Evolutionary conservation across 2,797 vertebrate genomes (phyloP), one percentile per base, ranked within the genome.

Genomic region (Hirundo rustica): DNA sequence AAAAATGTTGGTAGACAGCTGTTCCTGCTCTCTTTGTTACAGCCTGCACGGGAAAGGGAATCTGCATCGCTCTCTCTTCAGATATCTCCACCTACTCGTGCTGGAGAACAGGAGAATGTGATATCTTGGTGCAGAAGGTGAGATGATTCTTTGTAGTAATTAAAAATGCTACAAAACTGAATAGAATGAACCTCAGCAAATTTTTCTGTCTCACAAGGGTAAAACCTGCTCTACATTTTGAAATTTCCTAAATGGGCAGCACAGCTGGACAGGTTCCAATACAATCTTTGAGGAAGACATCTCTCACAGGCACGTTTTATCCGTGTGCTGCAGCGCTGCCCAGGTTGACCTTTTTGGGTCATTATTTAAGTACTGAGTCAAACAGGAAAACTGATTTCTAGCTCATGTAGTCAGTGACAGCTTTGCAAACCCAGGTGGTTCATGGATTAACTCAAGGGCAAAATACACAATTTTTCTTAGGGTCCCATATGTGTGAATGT

Each of bases 241-340:
- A 75, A 78, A 61, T 21, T 44, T 50, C 16, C 18, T 32, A 68
- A 80, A 40, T 64, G 54, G 70, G 8, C 40, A n/a, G 20, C 23
- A 25, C 32, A 23, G 15, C 42, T 58, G 40, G 22, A 18, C 17
- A 55, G 4, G 34, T 67, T 57, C 47, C 4, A 13, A 34, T 51
- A 8, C 36, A 40, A 3, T 45, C 36, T 78, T n/a, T 44, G 44
- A 75, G 42, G 60, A 75, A 42, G 40, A 1, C 17, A 2, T 6
- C 22, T 61, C 16, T 45, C 1, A 0, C 25, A 17, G 47, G 42
- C 29, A 13, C 0, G 0, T 68, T 57, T 48, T 55, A 22, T 30
- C 12, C 11, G 45, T 48, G 32, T 17, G 26, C 20, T 26, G 53
- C 77, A 70, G 38, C 16, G 0, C 9, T 38, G 18, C 38, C 54